Percentiles rank a stretch among this genome's conserved stretches.
These are phyloP conservation scores for Dorcus parallelipipedus DNA, from an alignment of 2,888 invertebrate genomes.

Conservation along the genomic window DNA sequence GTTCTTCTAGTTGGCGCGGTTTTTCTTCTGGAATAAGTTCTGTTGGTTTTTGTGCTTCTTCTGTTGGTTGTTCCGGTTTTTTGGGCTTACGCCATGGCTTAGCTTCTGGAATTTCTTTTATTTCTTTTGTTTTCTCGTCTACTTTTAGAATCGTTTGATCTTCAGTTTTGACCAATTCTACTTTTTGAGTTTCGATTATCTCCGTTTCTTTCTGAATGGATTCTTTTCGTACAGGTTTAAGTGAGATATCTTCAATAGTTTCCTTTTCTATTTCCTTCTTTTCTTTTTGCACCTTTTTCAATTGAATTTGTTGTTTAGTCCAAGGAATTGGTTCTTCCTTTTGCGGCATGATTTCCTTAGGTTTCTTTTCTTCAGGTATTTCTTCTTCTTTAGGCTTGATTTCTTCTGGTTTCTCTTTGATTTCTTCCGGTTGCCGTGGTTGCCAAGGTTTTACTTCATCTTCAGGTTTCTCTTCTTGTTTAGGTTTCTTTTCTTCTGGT, in stretches of 20 bases:
- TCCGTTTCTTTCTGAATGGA: conserved; percentile 40
- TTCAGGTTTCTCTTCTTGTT: conserved; percentile 36
- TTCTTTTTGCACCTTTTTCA: conserved; percentile 48
- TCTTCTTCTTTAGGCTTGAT: neutral
- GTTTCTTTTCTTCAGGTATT: conserved; percentile 14
- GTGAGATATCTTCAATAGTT: conserved; percentile 47
- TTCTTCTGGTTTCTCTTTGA: neutral
- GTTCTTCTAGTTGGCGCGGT: conserved; percentile 4
- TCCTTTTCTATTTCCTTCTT: conserved; percentile 14
- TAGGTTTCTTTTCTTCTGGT: conserved; percentile 28
- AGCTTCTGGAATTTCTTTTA: conserved; percentile 29
- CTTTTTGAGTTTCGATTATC: conserved; percentile 4
- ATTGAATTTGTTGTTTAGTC: conserved; percentile 61
- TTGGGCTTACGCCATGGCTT: conserved; percentile 22
- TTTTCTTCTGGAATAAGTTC: conserved; percentile 30
- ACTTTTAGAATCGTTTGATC: conserved; percentile 16
- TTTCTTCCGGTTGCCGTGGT: conserved; percentile 8
- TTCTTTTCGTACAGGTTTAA: conserved; percentile 32
- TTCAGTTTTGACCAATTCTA: conserved; percentile 15
- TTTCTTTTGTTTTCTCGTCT: conserved; percentile 14
- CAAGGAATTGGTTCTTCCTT: conserved; percentile 49
- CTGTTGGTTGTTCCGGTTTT: conserved; percentile 27
- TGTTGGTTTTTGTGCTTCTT: conserved; percentile 41
- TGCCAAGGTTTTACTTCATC: conserved; percentile 18
- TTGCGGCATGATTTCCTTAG: conserved; percentile 17